phyloP scores from a whole-genome alignment of 2,888 invertebrate species.

The Encarsia formosa region DNA sequence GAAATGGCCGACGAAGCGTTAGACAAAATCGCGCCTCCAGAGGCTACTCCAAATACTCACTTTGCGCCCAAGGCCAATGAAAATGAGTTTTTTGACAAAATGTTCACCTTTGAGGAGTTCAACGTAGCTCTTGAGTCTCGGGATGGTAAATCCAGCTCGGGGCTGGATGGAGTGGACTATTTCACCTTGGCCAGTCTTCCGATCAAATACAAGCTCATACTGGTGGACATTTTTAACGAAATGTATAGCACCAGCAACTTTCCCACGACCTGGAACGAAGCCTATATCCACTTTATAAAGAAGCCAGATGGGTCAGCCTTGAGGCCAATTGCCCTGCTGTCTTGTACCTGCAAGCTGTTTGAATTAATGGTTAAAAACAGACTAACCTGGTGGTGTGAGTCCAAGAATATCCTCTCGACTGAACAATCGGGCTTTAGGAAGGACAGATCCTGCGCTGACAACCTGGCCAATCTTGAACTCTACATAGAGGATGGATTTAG shows the following conservation, averaged over 20 bases:
- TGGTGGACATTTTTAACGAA: not conserved
- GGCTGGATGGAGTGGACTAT: not conserved
- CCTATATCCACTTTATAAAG: not conserved
- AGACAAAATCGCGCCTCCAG: conserved; percentile 6
- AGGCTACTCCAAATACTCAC: not conserved
- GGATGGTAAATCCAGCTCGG: not conserved
- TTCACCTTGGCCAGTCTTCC: not conserved
- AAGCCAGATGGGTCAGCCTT: not conserved
- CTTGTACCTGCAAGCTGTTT: not conserved
- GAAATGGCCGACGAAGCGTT: not conserved
- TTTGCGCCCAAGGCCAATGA: not conserved
- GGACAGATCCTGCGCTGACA: too few relatives aligned
- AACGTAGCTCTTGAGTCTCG: not conserved
- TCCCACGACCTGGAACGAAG: conserved; percentile 1
- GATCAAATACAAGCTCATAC: not conserved
- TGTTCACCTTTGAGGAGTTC: not conserved
- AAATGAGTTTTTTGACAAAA: not conserved
- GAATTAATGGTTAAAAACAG: not conserved
- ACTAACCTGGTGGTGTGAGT: not conserved
- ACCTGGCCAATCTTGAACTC: too few relatives aligned
- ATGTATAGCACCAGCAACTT: not conserved
- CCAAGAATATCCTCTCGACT: not conserved
- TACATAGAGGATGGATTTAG: too few relatives aligned
- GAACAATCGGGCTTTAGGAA: too few relatives aligned
- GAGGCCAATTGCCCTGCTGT: not conserved